Base-by-base conservation (phyloP, 1,140 invertebrate genomes). In the Drosophila repletoides region DNA sequence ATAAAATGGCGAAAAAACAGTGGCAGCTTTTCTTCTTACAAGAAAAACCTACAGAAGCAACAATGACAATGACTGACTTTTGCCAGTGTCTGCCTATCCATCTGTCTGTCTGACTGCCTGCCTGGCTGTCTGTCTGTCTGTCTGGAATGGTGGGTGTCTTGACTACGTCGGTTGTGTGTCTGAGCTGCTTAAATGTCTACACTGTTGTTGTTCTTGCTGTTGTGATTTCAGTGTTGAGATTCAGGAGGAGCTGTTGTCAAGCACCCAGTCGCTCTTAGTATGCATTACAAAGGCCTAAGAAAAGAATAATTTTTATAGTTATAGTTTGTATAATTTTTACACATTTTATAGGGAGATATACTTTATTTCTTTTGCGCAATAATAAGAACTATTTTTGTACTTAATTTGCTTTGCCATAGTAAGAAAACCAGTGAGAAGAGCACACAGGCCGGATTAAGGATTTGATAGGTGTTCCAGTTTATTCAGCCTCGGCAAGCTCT, bases 71-170 rank as follows among this genome's bases (percentile, higher is more conserved):
- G 72, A 66, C 51, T 76, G 69, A 83, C 79, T 81, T 81, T 81
- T 77, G 73, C 40, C 76, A 34, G 59, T 43, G 40, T 40, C 29
- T 19, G 10, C 22, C 24, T 10, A 3, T 28, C 49, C 15, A 15
- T 22, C 38, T 43, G 21, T n/a, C 26, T 58, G 34, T 15, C 33
- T 28, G 26, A 17, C 40, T 58, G 29, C 31, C n/a, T 26, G n/a
- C n/a, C n/a, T n/a, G n/a, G n/a, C 5, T 52, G 43, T 33, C 36
- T 26, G 31, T 14, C 29, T 34, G 38, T 31, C 28, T 19, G 41
- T 58, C 55, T n/a, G 21, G 63, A 68, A 55, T 72, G 58, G 77
- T 81, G 76, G 73, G 72, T 76, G 77, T 83, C 73, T 67, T 51
- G 72, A 79, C 76, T 72, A 68, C 36, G n/a, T 22, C 38, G 40